phyloP scores from a whole-genome alignment of 2,113 vertebrate genomes.

The Macrotis lagotis region DNA sequence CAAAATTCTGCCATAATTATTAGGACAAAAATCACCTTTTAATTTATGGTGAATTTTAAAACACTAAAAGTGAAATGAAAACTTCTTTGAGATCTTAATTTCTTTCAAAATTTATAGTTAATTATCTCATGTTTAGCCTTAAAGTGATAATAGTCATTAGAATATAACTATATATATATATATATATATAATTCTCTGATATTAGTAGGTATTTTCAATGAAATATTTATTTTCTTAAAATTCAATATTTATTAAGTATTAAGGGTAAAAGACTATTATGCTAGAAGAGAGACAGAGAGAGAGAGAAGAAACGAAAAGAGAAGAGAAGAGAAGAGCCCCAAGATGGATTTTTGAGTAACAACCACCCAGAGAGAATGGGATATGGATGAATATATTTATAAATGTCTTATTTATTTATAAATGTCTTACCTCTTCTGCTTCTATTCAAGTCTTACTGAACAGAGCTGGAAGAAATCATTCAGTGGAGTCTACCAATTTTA shows the following conservation, averaged over 20 bases:
- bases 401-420: background rate
- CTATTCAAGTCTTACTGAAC: background rate
- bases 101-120: background rate
- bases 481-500: background rate
- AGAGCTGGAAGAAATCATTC: background rate
- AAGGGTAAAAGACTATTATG: background rate
- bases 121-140: background rate
- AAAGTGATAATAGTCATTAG: background rate
- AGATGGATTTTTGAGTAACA: background rate
- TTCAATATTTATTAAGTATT: background rate
- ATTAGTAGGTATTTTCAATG: background rate
- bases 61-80: constrained; percentile 28
- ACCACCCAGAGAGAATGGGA: background rate
- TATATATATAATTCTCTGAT: too few species aligned
- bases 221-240: background rate
- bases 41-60: constrained; percentile 78
- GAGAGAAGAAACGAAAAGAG: background rate
- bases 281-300: background rate
- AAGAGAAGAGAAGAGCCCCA: background rate
- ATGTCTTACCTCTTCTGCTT: background rate
- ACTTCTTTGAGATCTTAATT: constrained; percentile 74
- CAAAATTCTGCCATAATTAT: constrained; percentile 79
- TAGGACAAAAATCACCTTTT: constrained; percentile 74
- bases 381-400: background rate
- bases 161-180: background rate